Percentiles rank a stretch among this genome's conserved stretches.
Conservation (phyloP, 2,888 invertebrate genomes). For the Melieria omissa region DNA sequence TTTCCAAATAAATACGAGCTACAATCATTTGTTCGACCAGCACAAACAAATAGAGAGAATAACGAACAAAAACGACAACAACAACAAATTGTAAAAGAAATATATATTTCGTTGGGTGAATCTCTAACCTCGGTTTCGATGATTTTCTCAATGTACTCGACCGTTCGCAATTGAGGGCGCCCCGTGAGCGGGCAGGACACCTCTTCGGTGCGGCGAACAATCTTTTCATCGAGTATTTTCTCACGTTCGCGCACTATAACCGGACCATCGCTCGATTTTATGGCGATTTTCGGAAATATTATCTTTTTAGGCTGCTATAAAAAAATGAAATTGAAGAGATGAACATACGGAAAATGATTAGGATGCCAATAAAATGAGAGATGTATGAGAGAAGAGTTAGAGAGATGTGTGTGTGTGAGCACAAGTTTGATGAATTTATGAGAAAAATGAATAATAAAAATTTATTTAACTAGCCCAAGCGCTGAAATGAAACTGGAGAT, state of each 20-base stretch:
- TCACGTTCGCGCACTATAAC: constrained; percentile 89
- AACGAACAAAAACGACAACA: too few species aligned
- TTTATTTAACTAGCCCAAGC: too few species aligned
- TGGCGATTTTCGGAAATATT: constrained; percentile 85
- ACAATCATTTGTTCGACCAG: too few species aligned
- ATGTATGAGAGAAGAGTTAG: background rate
- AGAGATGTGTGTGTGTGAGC: too few species aligned
- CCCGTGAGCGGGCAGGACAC: constrained; percentile 87
- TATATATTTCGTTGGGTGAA: too few species aligned
- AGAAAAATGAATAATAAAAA: too few species aligned
- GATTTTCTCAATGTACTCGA: constrained; percentile 94
- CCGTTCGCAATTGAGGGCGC: constrained; percentile 86
- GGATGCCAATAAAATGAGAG: background rate
- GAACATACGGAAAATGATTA: constrained; percentile 34
- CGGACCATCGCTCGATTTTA: constrained; percentile 86
- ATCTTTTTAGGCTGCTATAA: constrained; percentile 62
- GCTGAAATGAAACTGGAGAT: too few species aligned
- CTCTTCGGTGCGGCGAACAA: constrained; percentile 87
- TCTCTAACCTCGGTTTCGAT: constrained; percentile 91
- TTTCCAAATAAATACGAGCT: too few species aligned
- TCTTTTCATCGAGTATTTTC: constrained; percentile 88
- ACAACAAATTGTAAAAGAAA: too few species aligned
- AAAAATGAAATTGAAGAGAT: constrained; percentile 39
- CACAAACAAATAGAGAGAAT: too few species aligned
- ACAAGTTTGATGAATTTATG: too few species aligned